Evolutionary conservation across 1,140 invertebrate species (phyloP).

Genomic region (Sminthurides bifidus): DNA sequence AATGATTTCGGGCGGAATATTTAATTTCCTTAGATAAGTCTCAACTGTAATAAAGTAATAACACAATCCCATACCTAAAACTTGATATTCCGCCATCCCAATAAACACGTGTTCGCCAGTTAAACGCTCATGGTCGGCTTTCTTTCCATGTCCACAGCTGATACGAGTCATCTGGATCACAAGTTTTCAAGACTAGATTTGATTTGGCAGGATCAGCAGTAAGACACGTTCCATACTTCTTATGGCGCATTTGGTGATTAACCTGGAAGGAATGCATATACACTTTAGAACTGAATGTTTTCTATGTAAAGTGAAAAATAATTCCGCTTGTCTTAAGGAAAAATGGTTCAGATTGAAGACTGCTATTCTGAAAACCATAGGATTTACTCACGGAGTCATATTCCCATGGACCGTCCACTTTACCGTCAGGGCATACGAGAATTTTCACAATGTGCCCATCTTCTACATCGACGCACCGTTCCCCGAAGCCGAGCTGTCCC

Average conservation of each 20-base stretch:
- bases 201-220: conserved; percentile 67
- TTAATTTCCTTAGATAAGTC: no score
- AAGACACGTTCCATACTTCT: conserved; percentile 68
- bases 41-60: no score
- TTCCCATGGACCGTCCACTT: conserved; percentile 84
- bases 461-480: conserved; percentile 79
- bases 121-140: conserved; percentile 31
- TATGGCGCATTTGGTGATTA: conserved; percentile 63
- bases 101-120: no score
- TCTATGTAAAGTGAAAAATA: background rate
- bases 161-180: conserved; percentile 70
- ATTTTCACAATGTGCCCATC: conserved; percentile 64
- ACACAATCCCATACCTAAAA: no score
- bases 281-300: background rate
- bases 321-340: conserved; percentile 7
- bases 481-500: conserved; percentile 88
- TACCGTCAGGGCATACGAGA: conserved; percentile 76
- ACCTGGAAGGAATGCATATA: conserved; percentile 40
- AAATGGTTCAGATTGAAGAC: no score
- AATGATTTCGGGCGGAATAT: no score
- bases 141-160: conserved; percentile 77
- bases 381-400: conserved; percentile 53
- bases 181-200: conserved; percentile 60
- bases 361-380: background rate
- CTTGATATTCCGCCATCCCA: no score